Percentiles rank a stretch among this genome's conserved stretches.
Evolutionary conservation across 2,888 invertebrate genomes (phyloP).

Genomic region (Tyria jacobaeae): DNA sequence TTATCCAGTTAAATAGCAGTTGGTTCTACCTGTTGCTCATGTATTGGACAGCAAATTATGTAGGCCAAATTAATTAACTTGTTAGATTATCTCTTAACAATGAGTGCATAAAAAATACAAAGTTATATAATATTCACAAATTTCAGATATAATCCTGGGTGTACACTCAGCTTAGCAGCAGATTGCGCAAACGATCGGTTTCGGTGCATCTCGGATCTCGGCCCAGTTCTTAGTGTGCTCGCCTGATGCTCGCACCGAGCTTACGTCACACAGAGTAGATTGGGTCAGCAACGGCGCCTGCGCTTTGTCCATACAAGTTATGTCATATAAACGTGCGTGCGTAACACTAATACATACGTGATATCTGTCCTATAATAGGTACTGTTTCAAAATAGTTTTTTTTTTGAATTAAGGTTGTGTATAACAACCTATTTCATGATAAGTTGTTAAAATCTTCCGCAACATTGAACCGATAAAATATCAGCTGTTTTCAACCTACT

Average conservation of each 20-base stretch:
- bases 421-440: constrained; percentile 32
- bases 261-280: constrained; percentile 72
- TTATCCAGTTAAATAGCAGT: background rate
- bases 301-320: constrained; percentile 71
- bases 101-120: background rate
- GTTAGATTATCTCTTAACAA: background rate
- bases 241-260: constrained; percentile 53
- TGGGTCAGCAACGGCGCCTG: constrained; percentile 68
- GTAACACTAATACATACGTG: constrained; percentile 65
- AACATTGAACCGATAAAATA: constrained; percentile 1
- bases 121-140: background rate
- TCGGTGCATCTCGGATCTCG: constrained; percentile 73
- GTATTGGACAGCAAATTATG: background rate
- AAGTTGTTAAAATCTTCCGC: constrained; percentile 24
- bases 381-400: constrained; percentile 42
- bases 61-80: background rate
- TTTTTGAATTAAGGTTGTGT: constrained; percentile 32
- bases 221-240: constrained; percentile 68
- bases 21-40: background rate
- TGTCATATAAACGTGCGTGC: constrained; percentile 67
- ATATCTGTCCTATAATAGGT: constrained; percentile 54
- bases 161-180: constrained; percentile 12
- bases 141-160: constrained; percentile 10
- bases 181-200: constrained; percentile 14
- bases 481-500: background rate